Conservation (phyloP, 2,888 invertebrate genomes). For the Thecophora atra region DNA sequence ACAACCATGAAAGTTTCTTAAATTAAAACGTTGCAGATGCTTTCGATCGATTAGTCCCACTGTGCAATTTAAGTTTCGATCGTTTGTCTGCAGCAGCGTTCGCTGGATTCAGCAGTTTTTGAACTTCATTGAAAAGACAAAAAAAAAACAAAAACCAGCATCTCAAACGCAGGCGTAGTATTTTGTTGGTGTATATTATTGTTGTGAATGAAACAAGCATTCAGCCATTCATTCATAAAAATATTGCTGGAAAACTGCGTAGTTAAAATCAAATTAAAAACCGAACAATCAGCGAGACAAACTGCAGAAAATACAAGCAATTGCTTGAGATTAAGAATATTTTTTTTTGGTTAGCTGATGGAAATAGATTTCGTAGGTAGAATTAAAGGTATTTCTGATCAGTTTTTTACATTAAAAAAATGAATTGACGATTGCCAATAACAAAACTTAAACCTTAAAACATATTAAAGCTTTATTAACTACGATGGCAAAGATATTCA, state of each 20-base stretch:
- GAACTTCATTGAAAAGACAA: slow-evolving; percentile 14
- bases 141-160: slow-evolving; percentile 9
- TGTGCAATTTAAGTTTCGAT: not conserved
- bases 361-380: not conserved
- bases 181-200: not conserved
- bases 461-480: too few relatives aligned
- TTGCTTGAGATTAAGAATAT: too few relatives aligned
- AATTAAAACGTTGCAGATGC: too few relatives aligned
- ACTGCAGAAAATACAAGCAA: too few relatives aligned
- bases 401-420: too few relatives aligned
- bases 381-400: too few relatives aligned
- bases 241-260: slow-evolving; percentile 12
- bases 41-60: slow-evolving; percentile 1
- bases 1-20: too few relatives aligned
- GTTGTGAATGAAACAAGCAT: not conserved
- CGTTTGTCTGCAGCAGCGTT: not conserved
- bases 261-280: not conserved
- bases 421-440: too few relatives aligned
- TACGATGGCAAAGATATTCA: too few relatives aligned
- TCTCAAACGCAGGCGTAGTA: slow-evolving; percentile 18
- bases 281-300: not conserved
- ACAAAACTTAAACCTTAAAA: too few relatives aligned
- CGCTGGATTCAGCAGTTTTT: slow-evolving; percentile 11
- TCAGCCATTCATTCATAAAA: slow-evolving; percentile 33
- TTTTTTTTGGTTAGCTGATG: too few relatives aligned